Conservation (phyloP, 2,797 vertebrate genomes). For the Enteromius argenteus region DNA sequence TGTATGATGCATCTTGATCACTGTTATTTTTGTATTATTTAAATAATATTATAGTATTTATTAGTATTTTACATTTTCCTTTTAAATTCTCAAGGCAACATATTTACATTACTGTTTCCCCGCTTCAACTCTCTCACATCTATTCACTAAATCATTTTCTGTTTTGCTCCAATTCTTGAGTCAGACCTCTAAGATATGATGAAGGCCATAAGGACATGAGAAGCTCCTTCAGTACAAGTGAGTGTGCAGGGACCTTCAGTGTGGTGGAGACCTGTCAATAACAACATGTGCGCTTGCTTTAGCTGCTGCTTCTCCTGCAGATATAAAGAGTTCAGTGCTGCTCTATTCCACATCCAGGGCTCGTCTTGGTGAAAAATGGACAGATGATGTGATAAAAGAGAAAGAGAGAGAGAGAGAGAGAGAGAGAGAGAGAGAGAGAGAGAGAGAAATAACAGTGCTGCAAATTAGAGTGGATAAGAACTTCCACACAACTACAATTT, state of each 20-base stretch:
- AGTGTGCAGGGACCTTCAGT: neutral
- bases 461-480: conserved; percentile 5
- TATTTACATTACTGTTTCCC: neutral
- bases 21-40: neutral
- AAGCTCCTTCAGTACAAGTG: conserved; percentile 13
- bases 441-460: conserved; percentile 1
- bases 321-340: conserved; percentile 70
- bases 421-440: neutral
- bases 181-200: conserved; percentile 11
- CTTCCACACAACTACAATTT: conserved; percentile 69
- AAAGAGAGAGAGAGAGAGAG: neutral
- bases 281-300: conserved; percentile 57
- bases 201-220: conserved; percentile 30
- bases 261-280: neutral
- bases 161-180: neutral
- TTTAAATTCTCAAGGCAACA: neutral
- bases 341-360: conserved; percentile 62
- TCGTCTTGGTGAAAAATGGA: conserved; percentile 60
- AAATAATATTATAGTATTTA: neutral
- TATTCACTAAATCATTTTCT: conserved; percentile 27
- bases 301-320: conserved; percentile 59
- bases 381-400: conserved; percentile 6
- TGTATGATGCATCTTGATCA: neutral
- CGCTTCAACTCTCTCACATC: conserved; percentile 35
- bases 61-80: neutral